Evolutionary conservation across 2,888 invertebrate species (phyloP).

Genomic region (Lampropteryx suffumata): DNA sequence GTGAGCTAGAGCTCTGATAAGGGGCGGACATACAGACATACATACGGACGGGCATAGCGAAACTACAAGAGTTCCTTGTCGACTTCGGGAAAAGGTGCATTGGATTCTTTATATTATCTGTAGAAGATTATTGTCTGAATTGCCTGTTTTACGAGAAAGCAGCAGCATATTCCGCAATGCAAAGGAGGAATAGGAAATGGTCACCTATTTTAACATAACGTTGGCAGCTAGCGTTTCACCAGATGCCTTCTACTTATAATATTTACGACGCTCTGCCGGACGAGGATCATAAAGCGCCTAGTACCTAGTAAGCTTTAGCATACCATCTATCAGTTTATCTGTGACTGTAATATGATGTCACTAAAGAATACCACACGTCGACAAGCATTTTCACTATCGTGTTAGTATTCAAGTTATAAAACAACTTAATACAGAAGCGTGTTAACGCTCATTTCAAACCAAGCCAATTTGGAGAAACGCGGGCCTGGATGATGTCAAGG

Average conservation of each 20-base stretch:
- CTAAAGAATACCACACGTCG: no score
- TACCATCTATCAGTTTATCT: constrained; percentile 4
- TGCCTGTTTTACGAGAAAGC: no score
- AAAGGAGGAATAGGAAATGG: constrained; percentile 13
- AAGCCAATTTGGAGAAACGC: not conserved
- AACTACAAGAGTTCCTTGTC: no score
- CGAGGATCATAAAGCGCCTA: constrained; percentile 72
- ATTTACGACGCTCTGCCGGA: constrained; percentile 70
- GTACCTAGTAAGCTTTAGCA: constrained; percentile 49
- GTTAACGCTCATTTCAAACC: not conserved
- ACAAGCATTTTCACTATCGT: not conserved
- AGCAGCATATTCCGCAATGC: constrained; percentile 3
- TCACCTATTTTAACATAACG: constrained; percentile 18
- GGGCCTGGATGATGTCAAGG: constrained; percentile 60
- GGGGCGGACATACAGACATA: no score
- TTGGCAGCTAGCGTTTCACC: constrained; percentile 41
- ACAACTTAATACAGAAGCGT: not conserved
- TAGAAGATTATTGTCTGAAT: no score
- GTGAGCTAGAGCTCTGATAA: no score
- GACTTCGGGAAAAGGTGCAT: no score
- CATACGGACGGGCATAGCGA: no score
- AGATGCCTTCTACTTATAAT: constrained; percentile 52
- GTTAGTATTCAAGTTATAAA: not conserved
- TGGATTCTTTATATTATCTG: no score
- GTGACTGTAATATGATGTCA: not conserved